A percentile compares a stretch with the other conserved stretches of the same genome.
Evolutionary conservation across 2,113 vertebrate genomes (phyloP).

Genomic region (Megaceryle maxima): DNA sequence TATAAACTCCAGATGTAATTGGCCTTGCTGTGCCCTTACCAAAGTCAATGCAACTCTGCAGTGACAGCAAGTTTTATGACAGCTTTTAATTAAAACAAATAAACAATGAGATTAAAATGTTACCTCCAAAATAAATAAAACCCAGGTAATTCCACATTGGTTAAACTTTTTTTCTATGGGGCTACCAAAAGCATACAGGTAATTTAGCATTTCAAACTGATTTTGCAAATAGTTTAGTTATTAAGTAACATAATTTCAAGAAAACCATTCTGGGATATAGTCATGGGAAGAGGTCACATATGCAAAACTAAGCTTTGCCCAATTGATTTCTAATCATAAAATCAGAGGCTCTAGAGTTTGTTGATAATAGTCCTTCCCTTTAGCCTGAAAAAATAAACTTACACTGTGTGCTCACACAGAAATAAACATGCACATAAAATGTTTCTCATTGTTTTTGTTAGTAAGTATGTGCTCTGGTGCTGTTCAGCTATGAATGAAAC

Average conservation of each 20-base stretch:
- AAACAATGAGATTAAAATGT: conserved; percentile 3
- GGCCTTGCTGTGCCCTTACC: neutral
- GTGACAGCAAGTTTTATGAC: neutral
- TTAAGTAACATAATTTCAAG: conserved; percentile 55
- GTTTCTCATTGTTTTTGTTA: neutral
- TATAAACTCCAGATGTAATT: neutral
- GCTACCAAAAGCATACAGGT: neutral
- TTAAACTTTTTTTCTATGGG: neutral
- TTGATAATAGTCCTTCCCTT: conserved; percentile 64
- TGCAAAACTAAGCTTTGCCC: conserved; percentile 72
- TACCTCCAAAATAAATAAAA: neutral
- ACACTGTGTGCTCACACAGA: neutral
- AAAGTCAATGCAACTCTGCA: conserved; percentile 11
- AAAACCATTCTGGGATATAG: conserved; percentile 48
- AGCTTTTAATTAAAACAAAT: conserved; percentile 43
- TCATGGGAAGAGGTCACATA: conserved; percentile 45
- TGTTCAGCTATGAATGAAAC: conserved; percentile 52
- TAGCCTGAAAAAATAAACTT: conserved; percentile 36
- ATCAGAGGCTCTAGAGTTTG: conserved; percentile 63
- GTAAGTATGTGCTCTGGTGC: conserved; percentile 24
- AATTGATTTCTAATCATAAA: conserved; percentile 78
- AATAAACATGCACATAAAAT: neutral
- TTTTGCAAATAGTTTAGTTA: conserved; percentile 56
- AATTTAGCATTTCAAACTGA: conserved; percentile 50
- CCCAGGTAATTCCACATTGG: neutral